Evolutionary conservation across 1,140 invertebrate species (phyloP).

Genomic region (Drosophila subpulchrella): DNA sequence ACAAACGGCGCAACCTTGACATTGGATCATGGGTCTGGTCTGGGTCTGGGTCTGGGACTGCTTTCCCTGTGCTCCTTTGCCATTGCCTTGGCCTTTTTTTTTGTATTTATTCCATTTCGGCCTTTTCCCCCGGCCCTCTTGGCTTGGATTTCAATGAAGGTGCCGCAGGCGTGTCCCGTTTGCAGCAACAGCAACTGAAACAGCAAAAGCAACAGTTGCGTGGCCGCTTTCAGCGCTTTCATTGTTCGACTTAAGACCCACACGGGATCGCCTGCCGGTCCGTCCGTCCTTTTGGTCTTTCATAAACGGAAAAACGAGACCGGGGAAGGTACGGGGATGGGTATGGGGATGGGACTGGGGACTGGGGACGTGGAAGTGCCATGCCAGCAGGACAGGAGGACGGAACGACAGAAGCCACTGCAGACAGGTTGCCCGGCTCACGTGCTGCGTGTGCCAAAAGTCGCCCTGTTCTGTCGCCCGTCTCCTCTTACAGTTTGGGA

Average conservation of each 20-base stretch:
- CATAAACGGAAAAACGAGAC: constrained; percentile 38
- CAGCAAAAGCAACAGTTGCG: constrained; percentile 44
- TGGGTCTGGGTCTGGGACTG: background rate
- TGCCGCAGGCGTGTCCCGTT: constrained; percentile 54
- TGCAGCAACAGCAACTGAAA: constrained; percentile 23
- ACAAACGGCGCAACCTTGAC: constrained; percentile 21
- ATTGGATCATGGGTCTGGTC: constrained; percentile 17
- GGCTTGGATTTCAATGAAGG: constrained; percentile 59
- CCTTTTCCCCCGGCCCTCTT: constrained; percentile 19
- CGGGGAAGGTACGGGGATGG: background rate
- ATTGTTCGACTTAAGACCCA: constrained; percentile 74
- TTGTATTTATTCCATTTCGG: constrained; percentile 18
- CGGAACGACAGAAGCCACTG: constrained; percentile 26
- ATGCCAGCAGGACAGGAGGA: constrained; percentile 30
- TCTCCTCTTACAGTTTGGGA: constrained; percentile 70
- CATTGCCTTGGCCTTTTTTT: constrained; percentile 2
- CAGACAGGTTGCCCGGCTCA: constrained; percentile 60
- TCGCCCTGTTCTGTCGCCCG: constrained; percentile 57
- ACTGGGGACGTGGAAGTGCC: constrained; percentile 8
- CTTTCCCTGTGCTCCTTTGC: constrained; percentile 14
- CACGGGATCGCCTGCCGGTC: constrained; percentile 43
- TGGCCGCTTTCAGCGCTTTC: constrained; percentile 66
- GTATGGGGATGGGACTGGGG: background rate
- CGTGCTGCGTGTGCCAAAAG: constrained; percentile 80
- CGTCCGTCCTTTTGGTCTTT: constrained; percentile 20